Percentiles rank a stretch among this genome's conserved stretches.
These are phyloP conservation scores for Pseudolaguvia tuberculata DNA, from an alignment of 2,113 vertebrate genomes.

Conservation along the genomic window DNA sequence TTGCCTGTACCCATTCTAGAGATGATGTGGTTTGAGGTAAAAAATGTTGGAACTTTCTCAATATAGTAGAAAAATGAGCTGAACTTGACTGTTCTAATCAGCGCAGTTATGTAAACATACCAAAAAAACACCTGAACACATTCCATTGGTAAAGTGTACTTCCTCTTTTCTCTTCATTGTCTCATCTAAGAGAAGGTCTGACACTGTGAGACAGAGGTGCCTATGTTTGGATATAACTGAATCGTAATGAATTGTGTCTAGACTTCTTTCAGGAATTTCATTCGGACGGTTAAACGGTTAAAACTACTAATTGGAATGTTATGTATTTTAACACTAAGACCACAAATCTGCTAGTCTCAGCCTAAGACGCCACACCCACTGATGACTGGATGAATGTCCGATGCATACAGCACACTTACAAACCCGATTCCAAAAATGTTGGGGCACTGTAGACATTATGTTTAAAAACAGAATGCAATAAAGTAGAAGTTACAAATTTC, in stretches of 20 bases:
- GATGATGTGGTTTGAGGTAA: neutral
- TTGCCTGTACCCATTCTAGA: neutral
- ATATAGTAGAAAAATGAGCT: neutral
- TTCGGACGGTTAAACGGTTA: conserved; percentile 19
- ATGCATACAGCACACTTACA: too few species aligned
- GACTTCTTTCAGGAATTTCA: conserved; percentile 19
- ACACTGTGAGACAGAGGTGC: conserved; percentile 5
- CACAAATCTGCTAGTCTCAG: too few species aligned
- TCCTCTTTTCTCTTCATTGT: conserved; percentile 25
- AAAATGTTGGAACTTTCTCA: neutral
- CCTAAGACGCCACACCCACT: too few species aligned
- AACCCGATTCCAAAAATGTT: too few species aligned
- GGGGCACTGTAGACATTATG: too few species aligned
- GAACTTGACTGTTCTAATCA: conserved; percentile 27
- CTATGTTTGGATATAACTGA: conserved; percentile 34
- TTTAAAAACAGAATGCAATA: too few species aligned
- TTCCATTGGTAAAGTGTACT: conserved; percentile 19
- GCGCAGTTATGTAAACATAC: conserved; percentile 27
- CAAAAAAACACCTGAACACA: conserved; percentile 33
- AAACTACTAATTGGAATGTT: too few species aligned
- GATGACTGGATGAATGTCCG: too few species aligned
- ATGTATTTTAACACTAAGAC: too few species aligned
- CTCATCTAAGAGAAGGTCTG: conserved; percentile 17
- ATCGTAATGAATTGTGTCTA: conserved; percentile 14
- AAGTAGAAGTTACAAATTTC: too few species aligned